phyloP scores from a whole-genome alignment of 1,140 invertebrate genomes.

The Drosophila takahashii region DNA sequence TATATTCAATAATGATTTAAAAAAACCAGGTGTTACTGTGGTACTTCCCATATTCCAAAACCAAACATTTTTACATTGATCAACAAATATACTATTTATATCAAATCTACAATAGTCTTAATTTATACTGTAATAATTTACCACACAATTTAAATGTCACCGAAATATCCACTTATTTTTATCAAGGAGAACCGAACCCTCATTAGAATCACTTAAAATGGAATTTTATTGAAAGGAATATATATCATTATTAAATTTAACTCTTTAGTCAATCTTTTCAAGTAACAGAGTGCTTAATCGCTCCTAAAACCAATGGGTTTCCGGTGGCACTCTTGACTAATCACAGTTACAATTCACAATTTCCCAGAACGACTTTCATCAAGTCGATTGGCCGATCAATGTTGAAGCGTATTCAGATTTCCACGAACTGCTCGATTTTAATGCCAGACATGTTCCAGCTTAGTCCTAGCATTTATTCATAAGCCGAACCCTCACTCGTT shows the following conservation, averaged over 20 bases:
- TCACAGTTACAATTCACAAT: not conserved
- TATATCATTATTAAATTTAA: not conserved
- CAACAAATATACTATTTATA: no score
- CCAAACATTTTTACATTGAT: no score
- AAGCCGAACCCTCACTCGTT: conserved; percentile 23
- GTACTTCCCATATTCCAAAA: no score
- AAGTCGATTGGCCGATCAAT: conserved; percentile 8
- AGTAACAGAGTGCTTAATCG: not conserved
- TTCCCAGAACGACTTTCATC: not conserved
- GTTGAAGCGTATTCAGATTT: conserved; percentile 5
- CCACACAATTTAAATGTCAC: no score
- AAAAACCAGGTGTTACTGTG: no score
- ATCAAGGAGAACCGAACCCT: no score
- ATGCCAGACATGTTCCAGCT: conserved; percentile 38
- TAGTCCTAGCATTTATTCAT: conserved; percentile 17
- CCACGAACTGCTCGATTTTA: not conserved
- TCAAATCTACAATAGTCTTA: no score
- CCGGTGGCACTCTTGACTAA: not conserved
- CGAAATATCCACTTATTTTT: no score
- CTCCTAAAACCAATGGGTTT: not conserved
- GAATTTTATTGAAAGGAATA: not conserved
- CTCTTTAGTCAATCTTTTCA: not conserved
- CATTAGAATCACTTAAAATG: no score
- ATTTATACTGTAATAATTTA: no score
- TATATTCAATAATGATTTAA: no score